Base-by-base conservation (phyloP, 2,888 invertebrate species). In the Phyto melanocephala region DNA sequence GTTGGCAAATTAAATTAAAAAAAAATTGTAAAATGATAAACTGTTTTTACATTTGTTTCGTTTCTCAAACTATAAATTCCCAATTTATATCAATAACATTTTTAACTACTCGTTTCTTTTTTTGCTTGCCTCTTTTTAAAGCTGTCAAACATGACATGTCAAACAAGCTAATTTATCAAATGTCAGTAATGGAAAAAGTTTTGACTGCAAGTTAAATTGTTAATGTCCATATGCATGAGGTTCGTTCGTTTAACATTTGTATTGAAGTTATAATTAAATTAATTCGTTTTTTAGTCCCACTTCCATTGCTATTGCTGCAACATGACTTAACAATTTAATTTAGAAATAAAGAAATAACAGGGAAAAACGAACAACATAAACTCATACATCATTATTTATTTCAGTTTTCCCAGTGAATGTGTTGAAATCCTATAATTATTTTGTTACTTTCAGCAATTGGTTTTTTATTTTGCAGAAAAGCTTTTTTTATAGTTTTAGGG, bases 91-190 rank as follows among this genome's bases (percentile, higher is more conserved):
- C 52, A 15, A 67, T 60, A 74, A 62, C 52, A 74, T 24, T 65
- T 45, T 28, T 10, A 60, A 60, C 28, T 54, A 45, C 24, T 63
- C 3, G 6, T 54, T 10, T 13, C 1, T 40, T 10, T 1, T 15
- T 4, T 40, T 42, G 1, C 11, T n/a, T 24, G 6, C 17, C 45
- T 35, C 17, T 52, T 24, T 22, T 60, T 47, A 11, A 42, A 68
- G 58, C 76, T 76, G 76, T 76, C 81, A 81, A 67, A 71, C 71
- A n/a, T 81, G 81, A 81, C 81, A 76, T 76, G 81, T 67, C 81
- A 76, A 76, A 81, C 71, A 58, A 72, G 81, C 67, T 60, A 76
- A 71, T 80, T 75, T 58, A 75, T 75, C 75, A 80, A 47, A 70
- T 63, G n/a, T 40, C 56, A 37, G 20, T 15, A 52, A n/a, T 17